Evolutionary conservation across 2,888 invertebrate species (phyloP), one percentile per base, ranked within the genome.

Genomic region (Omphaloscelis lunosa): DNA sequence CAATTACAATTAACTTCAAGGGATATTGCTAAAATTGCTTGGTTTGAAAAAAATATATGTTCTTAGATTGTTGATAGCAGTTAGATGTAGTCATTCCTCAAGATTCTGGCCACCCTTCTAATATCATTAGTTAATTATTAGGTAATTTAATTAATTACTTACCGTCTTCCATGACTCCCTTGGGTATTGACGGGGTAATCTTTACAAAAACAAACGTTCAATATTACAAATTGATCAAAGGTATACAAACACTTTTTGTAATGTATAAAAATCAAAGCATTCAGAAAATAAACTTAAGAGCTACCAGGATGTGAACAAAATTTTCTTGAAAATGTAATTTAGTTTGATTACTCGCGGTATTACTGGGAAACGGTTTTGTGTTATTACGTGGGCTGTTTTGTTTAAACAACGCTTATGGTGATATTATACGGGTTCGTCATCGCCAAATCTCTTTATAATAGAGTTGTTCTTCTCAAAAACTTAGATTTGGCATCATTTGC

Each of bases 391-490:
- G 90, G 87, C 79, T 90, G 87, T 91, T 92, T 92, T 89, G 88
- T 88, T 86, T 88, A 90, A 90, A 89, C 84, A 82, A 86, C 88
- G 84, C 88, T 92, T 91, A 91, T 84, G 87, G 90, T 89, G 88
- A 86, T 92, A 92, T 93, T 91, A 91, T 83, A 89, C 88, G 86
- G 80, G 88, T 91, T 92, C 90, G 91, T 93, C 93, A 93, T 91
- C 89, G 91, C 90, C 90, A 95, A 96, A 96, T 96, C 92, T 95
- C 91, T 94, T 96, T 96, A 94, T 96, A 96, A 96, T 96, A 91
- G 94, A 89, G 89, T 79, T 91, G 90, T 93, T 94, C 94, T 93
- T 90, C 89, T 88, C 88, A 90, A 93, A 93, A 91, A 86, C 91
- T 90, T 86, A 90, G 89, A 90, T 93, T 91, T 91, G 90, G 88